Evolutionary conservation across 2,797 vertebrate genomes (phyloP).

Genomic region (Malacoraja senta): DNA sequence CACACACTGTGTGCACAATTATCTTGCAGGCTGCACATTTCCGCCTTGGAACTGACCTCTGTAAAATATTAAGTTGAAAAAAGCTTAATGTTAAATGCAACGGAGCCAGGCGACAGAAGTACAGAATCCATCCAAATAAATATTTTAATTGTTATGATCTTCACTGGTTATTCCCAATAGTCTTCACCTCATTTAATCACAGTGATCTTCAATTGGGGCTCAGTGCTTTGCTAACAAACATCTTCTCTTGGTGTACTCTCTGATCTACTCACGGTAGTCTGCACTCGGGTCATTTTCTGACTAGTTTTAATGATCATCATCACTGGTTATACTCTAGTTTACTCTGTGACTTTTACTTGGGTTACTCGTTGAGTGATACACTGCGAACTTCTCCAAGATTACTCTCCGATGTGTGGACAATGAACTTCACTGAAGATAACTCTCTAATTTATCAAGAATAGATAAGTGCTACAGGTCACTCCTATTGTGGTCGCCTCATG

Average conservation of each 20-base stretch:
- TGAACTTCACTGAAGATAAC: background rate
- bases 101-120: background rate
- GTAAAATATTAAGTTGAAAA: conserved; percentile 55
- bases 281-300: no score
- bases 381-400: background rate
- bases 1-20: conserved; percentile 84
- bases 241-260: no score
- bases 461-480: no score
- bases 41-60: conserved; percentile 91
- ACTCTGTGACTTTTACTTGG: background rate
- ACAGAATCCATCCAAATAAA: background rate
- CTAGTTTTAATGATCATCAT: no score
- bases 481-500: background rate
- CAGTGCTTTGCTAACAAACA: no score
- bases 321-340: background rate
- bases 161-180: no score
- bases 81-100: conserved; percentile 31
- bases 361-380: background rate
- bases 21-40: conserved; percentile 96
- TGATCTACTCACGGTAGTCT: no score
- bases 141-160: no score
- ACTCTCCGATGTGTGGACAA: background rate
- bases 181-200: background rate
- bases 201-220: background rate
- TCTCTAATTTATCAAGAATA: background rate